Percentiles rank a stretch among this genome's conserved stretches.
phyloP scores from a whole-genome alignment of 2,888 invertebrate species.

The Girardia tigrina region DNA sequence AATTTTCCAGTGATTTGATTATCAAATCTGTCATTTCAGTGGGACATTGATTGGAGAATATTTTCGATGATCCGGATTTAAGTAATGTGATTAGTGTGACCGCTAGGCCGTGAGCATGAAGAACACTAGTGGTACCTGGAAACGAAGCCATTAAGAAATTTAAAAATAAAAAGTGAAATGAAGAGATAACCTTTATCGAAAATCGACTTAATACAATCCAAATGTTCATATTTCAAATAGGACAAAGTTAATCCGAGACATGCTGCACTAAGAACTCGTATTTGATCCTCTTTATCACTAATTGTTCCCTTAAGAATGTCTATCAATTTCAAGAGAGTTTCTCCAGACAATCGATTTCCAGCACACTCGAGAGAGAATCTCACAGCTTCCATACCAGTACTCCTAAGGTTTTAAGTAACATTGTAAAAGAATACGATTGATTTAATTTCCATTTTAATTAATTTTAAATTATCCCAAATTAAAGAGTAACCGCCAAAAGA shows the following conservation, averaged over 20 bases:
- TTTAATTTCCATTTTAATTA: no score
- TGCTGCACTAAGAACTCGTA: constrained; percentile 69
- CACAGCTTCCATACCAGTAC: background rate
- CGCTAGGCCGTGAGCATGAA: background rate
- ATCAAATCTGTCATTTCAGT: background rate
- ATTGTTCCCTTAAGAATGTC: background rate
- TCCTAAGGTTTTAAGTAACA: no score
- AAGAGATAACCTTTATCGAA: background rate
- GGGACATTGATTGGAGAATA: background rate
- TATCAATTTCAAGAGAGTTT: background rate
- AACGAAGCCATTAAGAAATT: background rate
- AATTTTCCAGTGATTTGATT: background rate
- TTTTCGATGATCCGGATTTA: background rate
- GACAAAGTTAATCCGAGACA: constrained; percentile 66
- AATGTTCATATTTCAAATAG: background rate
- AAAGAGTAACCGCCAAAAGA: no score
- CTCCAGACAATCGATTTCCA: background rate
- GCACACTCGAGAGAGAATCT: background rate
- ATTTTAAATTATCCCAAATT: no score
- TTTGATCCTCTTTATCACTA: constrained; percentile 55
- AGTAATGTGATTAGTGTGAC: background rate
- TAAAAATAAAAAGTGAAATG: background rate
- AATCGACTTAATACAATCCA: background rate
- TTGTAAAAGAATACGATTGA: no score
- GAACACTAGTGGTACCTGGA: background rate